Evolutionary conservation across 2,797 vertebrate species (phyloP), one percentile per base, ranked within the genome.

Genomic region (Tapirus indicus): DNA sequence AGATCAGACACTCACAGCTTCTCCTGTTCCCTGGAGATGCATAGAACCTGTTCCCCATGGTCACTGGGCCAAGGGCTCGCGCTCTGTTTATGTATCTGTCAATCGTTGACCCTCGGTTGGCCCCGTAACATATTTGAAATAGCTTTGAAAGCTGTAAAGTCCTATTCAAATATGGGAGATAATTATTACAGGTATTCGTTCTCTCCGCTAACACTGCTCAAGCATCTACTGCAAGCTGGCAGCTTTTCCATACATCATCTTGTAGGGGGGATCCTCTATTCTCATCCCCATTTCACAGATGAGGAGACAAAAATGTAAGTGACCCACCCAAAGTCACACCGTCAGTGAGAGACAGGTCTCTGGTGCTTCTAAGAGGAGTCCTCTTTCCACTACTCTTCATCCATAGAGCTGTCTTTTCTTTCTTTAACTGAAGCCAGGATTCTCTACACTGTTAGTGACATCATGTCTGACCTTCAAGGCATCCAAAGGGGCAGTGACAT

Each of bases 401-500:
- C 6, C 16, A 11, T 23, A 6, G 0, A 16, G 38, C 9, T 3
- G 10, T 14, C 58, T 77, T 66, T 60, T 41, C 64, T 52, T 32
- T 52, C 49, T 62, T 85, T 23, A 23, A 44, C 21, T 0, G 0
- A 74, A 88, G 85, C 11, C 71, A 62, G 56, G 41, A 72, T 21
- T 23, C 66, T 88, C 71, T 38, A 38, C 14, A 1, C 7, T 8
- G 5, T 35, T 11, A 47, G 25, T 72, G 90, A 85, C 68, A 23
- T 41, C 38, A 7, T 7, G 23, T 47, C 35, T 80, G 92, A 89
- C 69, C 74, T 38, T 68, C 29, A 13, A 1, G 20, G 44, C 12
- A 1, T 74, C 87, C 64, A 47, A 88, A 90, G 49, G 38, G 83
- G 29, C 68, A 93, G 72, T 82, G 95, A 90, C 77, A 83, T 92